These are phyloP conservation scores for Ephialtes manifestator DNA, from an alignment of 2,888 invertebrate genomes.

Conservation along the genomic window DNA sequence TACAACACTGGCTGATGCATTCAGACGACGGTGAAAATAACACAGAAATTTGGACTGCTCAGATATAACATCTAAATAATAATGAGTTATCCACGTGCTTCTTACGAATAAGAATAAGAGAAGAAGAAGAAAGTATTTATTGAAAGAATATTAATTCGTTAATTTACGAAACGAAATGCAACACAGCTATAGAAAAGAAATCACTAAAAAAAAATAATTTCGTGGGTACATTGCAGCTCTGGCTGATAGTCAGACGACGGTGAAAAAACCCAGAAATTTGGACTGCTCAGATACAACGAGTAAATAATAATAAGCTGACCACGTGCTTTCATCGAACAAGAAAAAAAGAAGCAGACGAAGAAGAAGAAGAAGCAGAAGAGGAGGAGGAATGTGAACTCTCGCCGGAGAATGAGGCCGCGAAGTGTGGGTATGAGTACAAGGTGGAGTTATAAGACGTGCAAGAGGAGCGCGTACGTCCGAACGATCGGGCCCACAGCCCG, in stretches of 20 bases:
- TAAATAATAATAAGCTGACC: conserved; percentile 10
- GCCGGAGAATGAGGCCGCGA: conserved; percentile 41
- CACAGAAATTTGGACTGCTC: background rate
- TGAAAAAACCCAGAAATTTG: background rate
- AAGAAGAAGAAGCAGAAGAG: conserved; percentile 1
- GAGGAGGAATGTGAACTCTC: conserved; percentile 42
- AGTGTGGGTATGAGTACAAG: conserved; percentile 22
- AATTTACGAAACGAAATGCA: too few species aligned
- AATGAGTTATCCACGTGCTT: too few species aligned
- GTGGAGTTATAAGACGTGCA: background rate
- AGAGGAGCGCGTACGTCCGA: conserved; percentile 5
- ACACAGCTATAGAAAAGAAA: too few species aligned
- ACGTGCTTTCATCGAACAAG: background rate
- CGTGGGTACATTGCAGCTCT: background rate
- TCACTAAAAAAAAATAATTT: background rate
- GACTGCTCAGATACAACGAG: background rate
- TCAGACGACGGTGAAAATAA: background rate
- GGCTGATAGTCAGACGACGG: background rate
- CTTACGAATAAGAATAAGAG: too few species aligned
- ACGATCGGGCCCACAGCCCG: conserved; percentile 1
- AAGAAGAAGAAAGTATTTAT: background rate
- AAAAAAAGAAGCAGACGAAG: conserved; percentile 14
- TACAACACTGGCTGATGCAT: background rate
- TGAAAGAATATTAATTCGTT: too few species aligned
- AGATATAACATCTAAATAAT: background rate